Base-by-base conservation (phyloP, 2,888 invertebrate genomes). In the Adelphocoris suturalis region DNA sequence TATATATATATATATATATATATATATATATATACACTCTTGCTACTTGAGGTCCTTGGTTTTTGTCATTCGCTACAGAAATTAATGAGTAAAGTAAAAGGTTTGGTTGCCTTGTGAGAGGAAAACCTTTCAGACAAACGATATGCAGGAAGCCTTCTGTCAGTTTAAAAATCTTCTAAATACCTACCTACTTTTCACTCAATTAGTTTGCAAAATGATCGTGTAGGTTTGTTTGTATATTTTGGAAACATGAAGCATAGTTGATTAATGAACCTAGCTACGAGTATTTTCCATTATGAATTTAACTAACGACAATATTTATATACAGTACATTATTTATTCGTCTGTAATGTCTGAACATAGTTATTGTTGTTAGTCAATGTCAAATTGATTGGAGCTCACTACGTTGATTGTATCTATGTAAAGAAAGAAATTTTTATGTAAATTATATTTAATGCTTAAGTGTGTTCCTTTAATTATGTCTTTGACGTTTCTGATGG, bases 361-460 rank as follows among this genome's bases (percentile, higher is more conserved):
- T 78, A 78, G 46, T 78, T 78, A 78, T 78, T 78, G 78, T 78
- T 78, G 78, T 78, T 78, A 46, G 78, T 78, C 46, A 46, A n/a
- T 46, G 78, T 78, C 78, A 46, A 78, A 19, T 78, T 78, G 78
- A 78, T 78, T 46, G 78, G 78, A 78, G 47, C 47, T 78, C 78
- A 46, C 78, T 46, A 46, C 78, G 47, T 78, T 78, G 78, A 78
- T 46, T 78, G 78, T 78, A 78, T 78, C 46, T 78, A 78, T 78
- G 78, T 78, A 78, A 78, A 78, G 78, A 78, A 78, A 37, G 27
- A 78, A 23, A 19, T 78, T 78, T 78, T 78, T 78, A 78, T 78
- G 78, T 78, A 78, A 78, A 78, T 78, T 78, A 78, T 78, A 78
- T 78, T 78, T 78, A 78, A 78, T 78, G 78, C 78, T 78, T 78